phyloP scores from a whole-genome alignment of 2,113 vertebrate species.

The Dolichotis patagonum region DNA sequence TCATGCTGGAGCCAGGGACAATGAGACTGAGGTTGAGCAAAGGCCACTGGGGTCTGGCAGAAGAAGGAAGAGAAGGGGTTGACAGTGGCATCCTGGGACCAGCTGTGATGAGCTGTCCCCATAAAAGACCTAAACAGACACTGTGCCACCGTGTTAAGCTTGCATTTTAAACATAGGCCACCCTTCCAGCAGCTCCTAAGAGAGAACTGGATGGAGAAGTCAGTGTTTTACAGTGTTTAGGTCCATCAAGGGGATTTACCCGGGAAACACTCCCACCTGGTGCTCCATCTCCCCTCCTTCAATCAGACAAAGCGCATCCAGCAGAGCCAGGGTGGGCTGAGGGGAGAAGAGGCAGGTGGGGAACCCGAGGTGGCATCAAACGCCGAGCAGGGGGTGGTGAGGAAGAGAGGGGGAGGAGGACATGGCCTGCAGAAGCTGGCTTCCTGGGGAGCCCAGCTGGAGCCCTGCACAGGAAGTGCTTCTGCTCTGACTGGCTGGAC shows the following conservation, averaged over 20 bases:
- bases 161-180: background rate
- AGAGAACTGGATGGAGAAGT: background rate
- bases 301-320: background rate
- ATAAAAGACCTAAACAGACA: rapidly evolving
- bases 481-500: too few relatives aligned
- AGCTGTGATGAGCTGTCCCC: rapidly evolving
- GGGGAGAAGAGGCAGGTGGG: too few relatives aligned
- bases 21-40: background rate
- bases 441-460: rapidly evolving
- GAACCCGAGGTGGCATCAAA: rapidly evolving
- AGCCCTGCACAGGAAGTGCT: rapidly evolving
- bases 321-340: rapidly evolving
- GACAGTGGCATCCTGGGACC: rapidly evolving
- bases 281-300: background rate
- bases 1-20: background rate
- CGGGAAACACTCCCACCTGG: background rate
- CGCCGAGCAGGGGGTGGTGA: rapidly evolving
- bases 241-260: too few relatives aligned
- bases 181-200: background rate
- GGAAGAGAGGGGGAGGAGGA: rapidly evolving
- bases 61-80: background rate
- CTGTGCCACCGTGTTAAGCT: rapidly evolving
- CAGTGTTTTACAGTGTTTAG: rapidly evolving
- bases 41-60: rapidly evolving
- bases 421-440: rapidly evolving